Base-by-base conservation (phyloP, 2,888 invertebrate species). In the Allygus modestus region DNA sequence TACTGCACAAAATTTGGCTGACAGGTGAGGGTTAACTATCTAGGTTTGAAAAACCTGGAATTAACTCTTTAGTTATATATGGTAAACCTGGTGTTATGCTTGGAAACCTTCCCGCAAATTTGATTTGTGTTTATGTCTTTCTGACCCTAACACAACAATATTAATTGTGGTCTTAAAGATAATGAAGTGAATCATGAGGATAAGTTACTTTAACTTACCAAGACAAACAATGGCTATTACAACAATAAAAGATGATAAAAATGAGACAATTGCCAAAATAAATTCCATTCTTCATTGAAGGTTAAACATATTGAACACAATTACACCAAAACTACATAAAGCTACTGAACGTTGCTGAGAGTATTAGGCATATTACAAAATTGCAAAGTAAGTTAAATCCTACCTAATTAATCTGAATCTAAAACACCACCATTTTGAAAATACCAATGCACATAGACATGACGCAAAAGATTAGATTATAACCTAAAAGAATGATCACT, bases 151-250 rank as follows among this genome's bases (percentile, higher is more conserved):
- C n/a, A n/a, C n/a, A n/a, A n/a, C n/a, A n/a, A n/a, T n/a, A n/a
- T n/a, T n/a, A n/a, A n/a, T n/a, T n/a, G n/a, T n/a, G n/a, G n/a
- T n/a, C n/a, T n/a, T n/a, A n/a, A n/a, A n/a, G n/a, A n/a, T n/a
- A n/a, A n/a, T n/a, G n/a, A n/a, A n/a, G n/a, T n/a, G n/a, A n/a
- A n/a, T n/a, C n/a, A n/a, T n/a, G n/a, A n/a, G n/a, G n/a, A n/a
- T n/a, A n/a, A n/a, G n/a, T n/a, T 46, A 15, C 2, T 46, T 46
- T 23, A 9, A 85, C 85, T 85, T 65, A 85, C 85, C 85, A 51
- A 85, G 73, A 33, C 77, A 84, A 83, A 83, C 84, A 79, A 85
- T 75, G 26, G 83, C 17, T 26, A 85, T 61, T 1, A 85, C 83
- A 20, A 83, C 51, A 26, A 84, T 75, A 31, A 85, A 84, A 43